Base-by-base conservation (phyloP, 1,140 invertebrate species). In the Drosophila saltans region DNA sequence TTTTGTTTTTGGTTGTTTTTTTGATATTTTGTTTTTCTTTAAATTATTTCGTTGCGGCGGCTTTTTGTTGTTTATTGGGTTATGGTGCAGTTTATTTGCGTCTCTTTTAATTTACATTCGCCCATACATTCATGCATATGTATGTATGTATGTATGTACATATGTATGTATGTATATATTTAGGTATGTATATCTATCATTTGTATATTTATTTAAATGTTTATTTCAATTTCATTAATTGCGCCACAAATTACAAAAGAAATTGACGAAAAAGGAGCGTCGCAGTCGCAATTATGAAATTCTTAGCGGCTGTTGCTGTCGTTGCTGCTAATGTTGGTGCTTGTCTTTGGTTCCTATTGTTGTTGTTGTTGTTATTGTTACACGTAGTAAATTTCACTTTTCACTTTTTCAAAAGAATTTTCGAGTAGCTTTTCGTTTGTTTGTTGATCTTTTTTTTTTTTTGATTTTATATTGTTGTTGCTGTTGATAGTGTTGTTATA, bases 201-300 rank as follows among this genome's bases (percentile, higher is more conserved):
- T 76, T 68, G 61, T 66, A 66, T 57, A 66, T 76, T 21, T 33
- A 24, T 39, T 67, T 43, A 65, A 75, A 71, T 75, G 64, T 72
- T 71, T 65, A 80, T 81, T 81, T 81, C 57, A 63, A 76, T 81
- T 81, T 81, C 69, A 69, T 67, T 77, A 70, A 81, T 81, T 77
- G 79, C 74, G 70, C 75, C 73, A 78, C 73, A 67, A 81, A 70
- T 81, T 77, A 74, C 79, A 74, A 83, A 83, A 72, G 66, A 72
- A 83, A 72, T 56, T 45, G 48, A 59, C 59, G 56, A 76, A 69
- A 69, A 76, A 70, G 74, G 68, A 39, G 75, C 66, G 76, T 55
- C 72, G 57, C 59, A 60, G 73, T 52, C 45, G 45, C 56, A 67
- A 66, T 76, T 76, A 76, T 76, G 74, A 76, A 76, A 76, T 76